A percentile compares a stretch with the other conserved stretches of the same genome.
Conservation (phyloP, 1,140 invertebrate genomes). For the Archivesica marissinica region DNA sequence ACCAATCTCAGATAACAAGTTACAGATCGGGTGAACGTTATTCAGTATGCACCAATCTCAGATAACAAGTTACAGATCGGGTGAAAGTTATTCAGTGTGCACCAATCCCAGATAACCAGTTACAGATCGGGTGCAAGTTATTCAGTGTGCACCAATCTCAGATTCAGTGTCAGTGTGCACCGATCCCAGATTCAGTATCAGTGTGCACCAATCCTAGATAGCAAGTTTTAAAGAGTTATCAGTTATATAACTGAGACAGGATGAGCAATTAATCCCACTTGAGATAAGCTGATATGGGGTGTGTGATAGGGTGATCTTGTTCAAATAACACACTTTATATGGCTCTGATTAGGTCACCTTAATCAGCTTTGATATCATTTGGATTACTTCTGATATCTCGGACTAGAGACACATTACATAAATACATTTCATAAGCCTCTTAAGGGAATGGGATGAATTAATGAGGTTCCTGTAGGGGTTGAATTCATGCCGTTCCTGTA, state of each 20-base stretch:
- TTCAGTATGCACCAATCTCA: background rate
- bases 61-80: background rate
- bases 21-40: no score
- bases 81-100: background rate
- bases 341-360: conserved; percentile 2
- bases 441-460: no score
- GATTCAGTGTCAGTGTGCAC: background rate
- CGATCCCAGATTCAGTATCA: background rate
- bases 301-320: background rate
- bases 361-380: background rate
- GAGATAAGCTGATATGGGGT: conserved; percentile 9
- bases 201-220: background rate
- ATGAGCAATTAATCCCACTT: conserved; percentile 30
- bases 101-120: no score
- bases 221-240: background rate
- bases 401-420: no score
- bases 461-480: no score
- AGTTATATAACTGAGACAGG: background rate
- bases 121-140: background rate
- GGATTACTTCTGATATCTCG: conserved; percentile 17
- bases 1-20: no score
- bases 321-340: background rate
- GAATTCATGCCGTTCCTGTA: no score
- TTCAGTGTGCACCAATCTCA: background rate
- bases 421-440: no score